Evolutionary conservation across 2,888 invertebrate species (phyloP), one percentile per base, ranked within the genome.

Genomic region (Theretra japonica): DNA sequence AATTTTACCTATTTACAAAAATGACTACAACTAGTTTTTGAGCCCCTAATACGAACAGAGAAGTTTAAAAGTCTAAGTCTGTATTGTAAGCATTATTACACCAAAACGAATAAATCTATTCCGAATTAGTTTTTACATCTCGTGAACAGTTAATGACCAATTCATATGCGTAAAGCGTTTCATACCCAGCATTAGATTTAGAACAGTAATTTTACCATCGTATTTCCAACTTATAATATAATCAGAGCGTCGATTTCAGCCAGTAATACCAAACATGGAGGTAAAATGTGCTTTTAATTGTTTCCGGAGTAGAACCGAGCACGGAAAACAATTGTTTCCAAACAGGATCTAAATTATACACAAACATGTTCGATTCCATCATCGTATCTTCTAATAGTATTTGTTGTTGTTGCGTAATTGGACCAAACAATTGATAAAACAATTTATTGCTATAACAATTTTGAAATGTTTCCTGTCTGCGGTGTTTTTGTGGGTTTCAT

Each of bases 281-380:
- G 25, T 8, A 19, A 60, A 30, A 30, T 33, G 30, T 30, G 28
- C 25, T 59, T 60, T 60, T n/a, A n/a, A 60, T 60, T n/a, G 60
- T 19, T 33, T 33, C 60, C n/a, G 6, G 7, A 8, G 30, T 60
- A n/a, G 28, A n/a, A 30, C 60, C 19, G n/a, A 30, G n/a, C 30
- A 60, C 5, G 30, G 30, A n/a, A 60, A 59, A 17, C 25, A 17
- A 58, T 25, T 21, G 11, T 57, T 58, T 6, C 30, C 17, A 30
- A 60, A 60, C 60, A 7, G 4, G 60, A 60, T 19, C 60, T 60
- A 33, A 60, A 60, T 60, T 33, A 60, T 33, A 60, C 19, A 60
- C 60, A 60, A 60, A 60, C 60, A 33, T 8, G 7, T 60, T 33
- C 60, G 3, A 33, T 60, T 19, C 30, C 17, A 59, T 33, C 30